Conservation (phyloP, 2,113 vertebrate genomes). For the Odocoileus virginianus region DNA sequence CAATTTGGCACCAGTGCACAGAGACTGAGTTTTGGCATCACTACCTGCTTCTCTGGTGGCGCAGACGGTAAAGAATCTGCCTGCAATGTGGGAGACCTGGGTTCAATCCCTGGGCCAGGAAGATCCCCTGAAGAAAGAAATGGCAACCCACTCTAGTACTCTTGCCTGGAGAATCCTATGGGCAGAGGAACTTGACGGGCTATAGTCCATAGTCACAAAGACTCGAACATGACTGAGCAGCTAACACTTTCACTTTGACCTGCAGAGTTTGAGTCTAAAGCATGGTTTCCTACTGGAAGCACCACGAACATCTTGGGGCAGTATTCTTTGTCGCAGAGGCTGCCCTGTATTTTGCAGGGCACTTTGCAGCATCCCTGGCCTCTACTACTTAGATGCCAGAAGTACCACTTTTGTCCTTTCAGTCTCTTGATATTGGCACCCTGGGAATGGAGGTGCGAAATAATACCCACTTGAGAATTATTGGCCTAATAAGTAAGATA, state of each 20-base stretch:
- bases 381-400: not conserved
- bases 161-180: not conserved
- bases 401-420: not conserved
- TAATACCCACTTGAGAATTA: not conserved
- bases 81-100: not conserved
- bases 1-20: not conserved
- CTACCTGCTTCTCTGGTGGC: not conserved
- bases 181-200: not conserved
- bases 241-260: not conserved
- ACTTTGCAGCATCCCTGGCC: not conserved
- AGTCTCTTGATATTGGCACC: not conserved
- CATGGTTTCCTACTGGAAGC: not conserved
- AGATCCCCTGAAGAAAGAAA: not conserved
- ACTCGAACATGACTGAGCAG: not conserved
- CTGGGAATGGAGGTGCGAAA: not conserved
- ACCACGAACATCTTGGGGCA: not conserved
- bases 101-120: not conserved
- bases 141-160: not conserved
- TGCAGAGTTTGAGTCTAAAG: not conserved
- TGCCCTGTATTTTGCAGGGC: not conserved
- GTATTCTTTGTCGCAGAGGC: not conserved
- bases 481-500: not conserved
- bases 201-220: not conserved
- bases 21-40: not conserved
- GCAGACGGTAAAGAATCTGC: accelerated